A percentile compares a stretch with the other conserved stretches of the same genome.
phyloP scores from a whole-genome alignment of 2,113 vertebrate genomes.

The Pterocles orientalis region DNA sequence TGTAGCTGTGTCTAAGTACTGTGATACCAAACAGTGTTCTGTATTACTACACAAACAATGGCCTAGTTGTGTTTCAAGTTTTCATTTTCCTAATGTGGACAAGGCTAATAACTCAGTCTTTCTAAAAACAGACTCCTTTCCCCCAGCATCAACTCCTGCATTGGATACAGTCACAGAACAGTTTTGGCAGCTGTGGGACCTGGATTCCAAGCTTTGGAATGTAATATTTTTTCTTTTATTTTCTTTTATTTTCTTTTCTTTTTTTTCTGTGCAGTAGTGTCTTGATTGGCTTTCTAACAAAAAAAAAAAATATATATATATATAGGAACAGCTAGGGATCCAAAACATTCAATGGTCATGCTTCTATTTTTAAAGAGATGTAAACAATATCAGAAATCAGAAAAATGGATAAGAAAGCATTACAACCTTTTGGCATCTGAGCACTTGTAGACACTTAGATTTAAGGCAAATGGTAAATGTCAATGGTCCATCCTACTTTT shows the following conservation, averaged over 20 bases:
- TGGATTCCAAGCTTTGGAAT: constrained; percentile 1
- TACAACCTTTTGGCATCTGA: background rate
- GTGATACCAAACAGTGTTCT: background rate
- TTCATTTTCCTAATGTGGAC: background rate
- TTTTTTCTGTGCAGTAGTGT: background rate
- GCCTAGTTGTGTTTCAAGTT: background rate
- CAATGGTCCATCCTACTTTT: background rate
- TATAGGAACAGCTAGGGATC: background rate
- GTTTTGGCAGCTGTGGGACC: background rate
- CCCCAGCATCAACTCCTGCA: background rate
- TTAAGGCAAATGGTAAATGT: background rate
- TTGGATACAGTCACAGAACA: background rate
- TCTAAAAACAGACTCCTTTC: background rate
- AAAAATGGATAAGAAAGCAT: background rate
- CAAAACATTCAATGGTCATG: background rate
- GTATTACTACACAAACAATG: background rate
- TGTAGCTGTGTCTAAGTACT: background rate
- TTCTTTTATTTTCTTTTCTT: background rate
- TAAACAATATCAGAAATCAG: background rate
- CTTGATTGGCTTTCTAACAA: background rate
- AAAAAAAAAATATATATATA: background rate
- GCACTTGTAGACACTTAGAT: background rate
- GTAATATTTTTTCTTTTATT: background rate
- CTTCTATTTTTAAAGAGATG: background rate
- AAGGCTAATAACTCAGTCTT: background rate